phyloP scores from a whole-genome alignment of 1,140 invertebrate genomes.

The Eriocheir sinensis region DNA sequence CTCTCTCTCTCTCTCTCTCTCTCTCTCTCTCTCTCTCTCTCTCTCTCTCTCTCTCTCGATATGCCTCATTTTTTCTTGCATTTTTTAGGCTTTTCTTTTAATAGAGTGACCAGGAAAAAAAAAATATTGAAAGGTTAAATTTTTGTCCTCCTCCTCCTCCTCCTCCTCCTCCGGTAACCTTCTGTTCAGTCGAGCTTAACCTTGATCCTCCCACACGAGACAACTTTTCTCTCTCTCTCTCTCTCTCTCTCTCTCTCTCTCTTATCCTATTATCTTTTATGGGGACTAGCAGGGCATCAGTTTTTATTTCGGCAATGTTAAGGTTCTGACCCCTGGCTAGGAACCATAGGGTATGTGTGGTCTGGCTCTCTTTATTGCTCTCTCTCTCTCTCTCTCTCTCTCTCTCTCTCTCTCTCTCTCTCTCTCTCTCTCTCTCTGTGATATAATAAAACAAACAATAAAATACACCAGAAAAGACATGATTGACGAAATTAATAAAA shows the following conservation, averaged over 20 bases:
- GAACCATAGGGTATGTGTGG: background rate
- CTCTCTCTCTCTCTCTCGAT: background rate
- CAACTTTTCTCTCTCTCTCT: slow-evolving; percentile 12
- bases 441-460: background rate
- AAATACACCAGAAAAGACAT: too few relatives aligned
- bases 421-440: background rate
- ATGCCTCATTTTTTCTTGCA: background rate
- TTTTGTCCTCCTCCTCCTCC: background rate
- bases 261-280: slow-evolving; percentile 7
- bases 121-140: background rate
- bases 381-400: background rate
- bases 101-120: background rate
- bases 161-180: background rate
- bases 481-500: too few relatives aligned
- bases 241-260: slow-evolving; percentile 22
- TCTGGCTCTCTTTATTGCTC: background rate
- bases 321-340: background rate
- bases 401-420: background rate
- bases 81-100: too few relatives aligned
- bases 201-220: background rate
- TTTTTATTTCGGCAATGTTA: background rate
- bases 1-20: slow-evolving; percentile 41
- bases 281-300: background rate
- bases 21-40: too few relatives aligned
- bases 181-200: background rate